phyloP scores from a whole-genome alignment of 2,888 invertebrate species.

The Zeuzera pyrina region DNA sequence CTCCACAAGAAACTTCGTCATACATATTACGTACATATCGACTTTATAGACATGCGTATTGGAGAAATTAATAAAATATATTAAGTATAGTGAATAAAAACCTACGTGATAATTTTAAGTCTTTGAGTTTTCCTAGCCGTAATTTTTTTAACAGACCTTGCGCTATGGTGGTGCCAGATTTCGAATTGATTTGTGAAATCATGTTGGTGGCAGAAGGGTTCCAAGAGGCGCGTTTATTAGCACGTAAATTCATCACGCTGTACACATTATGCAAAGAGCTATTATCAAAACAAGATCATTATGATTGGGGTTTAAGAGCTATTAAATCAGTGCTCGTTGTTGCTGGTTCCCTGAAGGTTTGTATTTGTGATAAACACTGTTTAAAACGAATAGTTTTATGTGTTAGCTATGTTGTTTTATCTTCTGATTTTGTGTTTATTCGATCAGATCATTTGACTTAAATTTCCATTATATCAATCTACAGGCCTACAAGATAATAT shows the following conservation, averaged over 20 bases:
- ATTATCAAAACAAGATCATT: conserved; percentile 95
- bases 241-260: conserved; percentile 94
- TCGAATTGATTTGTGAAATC: conserved; percentile 96
- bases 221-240: conserved; percentile 90
- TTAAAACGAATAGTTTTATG: conserved; percentile 2
- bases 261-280: conserved; percentile 92
- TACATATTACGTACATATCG: too few relatives aligned
- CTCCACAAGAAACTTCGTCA: too few relatives aligned
- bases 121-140: too few relatives aligned
- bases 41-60: too few relatives aligned
- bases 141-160: conserved; percentile 89
- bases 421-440: not conserved
- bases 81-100: too few relatives aligned
- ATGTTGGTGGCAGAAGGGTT: conserved; percentile 98
- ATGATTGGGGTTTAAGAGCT: conserved; percentile 96
- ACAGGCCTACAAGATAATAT: too few relatives aligned
- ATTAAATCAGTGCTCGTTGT: conserved; percentile 97
- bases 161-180: conserved; percentile 98
- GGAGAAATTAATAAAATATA: too few relatives aligned
- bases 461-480: too few relatives aligned
- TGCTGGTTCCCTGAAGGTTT: conserved; percentile 89
- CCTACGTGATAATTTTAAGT: too few relatives aligned
- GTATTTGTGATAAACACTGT: not conserved
- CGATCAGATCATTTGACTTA: too few relatives aligned
- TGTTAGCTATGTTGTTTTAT: conserved; percentile 1